Percentiles rank a stretch among this genome's conserved stretches.
Evolutionary conservation across 92 coral and sea anemone species (phyloP).

Genomic region (Isaurus tuberculatus): DNA sequence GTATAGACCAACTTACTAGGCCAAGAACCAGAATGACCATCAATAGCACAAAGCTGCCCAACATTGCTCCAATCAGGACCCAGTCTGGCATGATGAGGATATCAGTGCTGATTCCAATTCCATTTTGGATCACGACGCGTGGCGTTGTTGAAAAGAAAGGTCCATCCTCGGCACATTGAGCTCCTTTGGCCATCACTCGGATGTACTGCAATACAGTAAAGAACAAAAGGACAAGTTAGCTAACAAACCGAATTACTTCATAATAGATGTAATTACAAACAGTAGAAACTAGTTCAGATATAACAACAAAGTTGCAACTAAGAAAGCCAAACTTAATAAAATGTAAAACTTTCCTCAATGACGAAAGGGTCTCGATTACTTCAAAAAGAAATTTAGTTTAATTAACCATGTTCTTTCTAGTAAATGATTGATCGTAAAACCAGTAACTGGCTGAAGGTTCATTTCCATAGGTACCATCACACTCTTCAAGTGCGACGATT

Average conservation of each 20-base stretch:
- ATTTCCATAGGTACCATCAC: too few relatives aligned
- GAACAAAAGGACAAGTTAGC: too few relatives aligned
- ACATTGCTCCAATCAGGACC: constrained; percentile 95
- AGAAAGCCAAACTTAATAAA: too few relatives aligned
- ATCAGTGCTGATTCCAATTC: constrained; percentile 84
- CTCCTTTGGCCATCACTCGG: constrained; percentile 98
- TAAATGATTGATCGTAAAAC: too few relatives aligned
- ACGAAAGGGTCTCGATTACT: too few relatives aligned
- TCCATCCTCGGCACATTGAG: constrained; percentile 94
- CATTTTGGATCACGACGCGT: constrained; percentile 88
- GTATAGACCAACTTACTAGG: constrained; percentile 63
- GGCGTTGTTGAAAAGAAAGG: constrained; percentile 99
- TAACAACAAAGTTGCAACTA: too few relatives aligned
- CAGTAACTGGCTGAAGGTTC: too few relatives aligned
- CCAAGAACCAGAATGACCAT: constrained; percentile 87
- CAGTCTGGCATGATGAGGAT: constrained; percentile 98
- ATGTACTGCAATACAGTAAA: constrained; percentile 63
- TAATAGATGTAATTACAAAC: background rate
- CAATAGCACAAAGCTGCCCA: constrained; percentile 81
- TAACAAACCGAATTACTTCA: background rate
- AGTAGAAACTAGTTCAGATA: too few relatives aligned
- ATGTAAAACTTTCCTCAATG: too few relatives aligned
- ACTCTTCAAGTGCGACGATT: too few relatives aligned
- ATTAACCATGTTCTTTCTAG: too few relatives aligned
- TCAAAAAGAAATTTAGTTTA: too few relatives aligned